Conservation (phyloP, 2,888 invertebrate genomes). For the Vannuccia rotundouncinata region DNA sequence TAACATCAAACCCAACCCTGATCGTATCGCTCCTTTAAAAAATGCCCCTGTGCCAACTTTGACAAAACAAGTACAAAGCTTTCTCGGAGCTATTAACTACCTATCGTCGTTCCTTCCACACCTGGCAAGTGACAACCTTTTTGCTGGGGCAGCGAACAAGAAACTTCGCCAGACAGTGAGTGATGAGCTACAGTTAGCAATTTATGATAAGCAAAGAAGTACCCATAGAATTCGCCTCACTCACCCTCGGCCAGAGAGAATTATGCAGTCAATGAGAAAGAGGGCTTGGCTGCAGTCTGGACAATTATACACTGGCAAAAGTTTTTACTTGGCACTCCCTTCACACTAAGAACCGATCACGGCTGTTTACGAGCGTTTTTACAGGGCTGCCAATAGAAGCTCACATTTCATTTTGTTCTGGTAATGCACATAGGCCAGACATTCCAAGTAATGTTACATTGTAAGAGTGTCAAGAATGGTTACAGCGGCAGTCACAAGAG, state of each 20-base stretch:
- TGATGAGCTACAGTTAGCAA: neutral
- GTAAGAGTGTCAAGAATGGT: too few relatives aligned
- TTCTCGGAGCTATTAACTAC: neutral
- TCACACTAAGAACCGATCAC: constrained; percentile 7
- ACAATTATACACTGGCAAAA: neutral
- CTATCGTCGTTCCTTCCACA: neutral
- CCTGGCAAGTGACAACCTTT: neutral
- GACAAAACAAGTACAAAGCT: neutral
- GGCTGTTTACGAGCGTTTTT: neutral
- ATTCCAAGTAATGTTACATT: too few relatives aligned
- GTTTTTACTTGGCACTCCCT: neutral
- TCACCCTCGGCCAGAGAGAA: neutral
- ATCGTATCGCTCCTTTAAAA: neutral
- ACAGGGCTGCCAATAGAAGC: too few relatives aligned
- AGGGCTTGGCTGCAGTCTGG: constrained; percentile 24
- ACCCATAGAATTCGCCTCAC: constrained; percentile 2
- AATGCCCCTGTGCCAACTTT: neutral
- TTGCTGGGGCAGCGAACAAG: neutral
- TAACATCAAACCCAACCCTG: neutral
- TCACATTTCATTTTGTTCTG: too few relatives aligned
- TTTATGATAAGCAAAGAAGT: neutral
- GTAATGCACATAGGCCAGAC: too few relatives aligned
- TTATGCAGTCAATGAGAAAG: constrained; percentile 14
- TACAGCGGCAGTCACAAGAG: too few relatives aligned
- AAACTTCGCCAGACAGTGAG: neutral